These are phyloP conservation scores for Xiphophorus maculatus DNA, from an alignment of 2,113 vertebrate species.

Conservation along the genomic window DNA sequence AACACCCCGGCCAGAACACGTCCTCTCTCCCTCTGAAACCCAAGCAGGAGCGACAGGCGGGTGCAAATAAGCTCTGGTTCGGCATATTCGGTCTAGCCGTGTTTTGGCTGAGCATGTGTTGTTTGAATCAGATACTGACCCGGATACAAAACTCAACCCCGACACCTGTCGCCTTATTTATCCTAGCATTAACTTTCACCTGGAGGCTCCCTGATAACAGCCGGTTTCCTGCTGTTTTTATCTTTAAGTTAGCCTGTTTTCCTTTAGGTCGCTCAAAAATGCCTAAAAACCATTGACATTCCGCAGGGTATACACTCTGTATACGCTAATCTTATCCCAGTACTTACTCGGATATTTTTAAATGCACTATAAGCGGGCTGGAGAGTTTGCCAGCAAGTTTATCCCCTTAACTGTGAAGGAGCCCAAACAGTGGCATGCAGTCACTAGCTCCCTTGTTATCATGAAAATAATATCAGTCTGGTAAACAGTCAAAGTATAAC, in stretches of 20 bases:
- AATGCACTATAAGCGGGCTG: slow-evolving; percentile 62
- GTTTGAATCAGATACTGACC: slow-evolving; percentile 23
- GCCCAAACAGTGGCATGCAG: background rate
- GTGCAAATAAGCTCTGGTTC: background rate
- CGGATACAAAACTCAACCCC: slow-evolving; percentile 24
- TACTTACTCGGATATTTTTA: slow-evolving; percentile 65
- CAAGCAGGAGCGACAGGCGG: fast-evolving
- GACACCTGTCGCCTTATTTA: slow-evolving; percentile 50
- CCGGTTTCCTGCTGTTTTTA: background rate
- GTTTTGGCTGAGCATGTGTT: background rate
- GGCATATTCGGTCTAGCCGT: fast-evolving
- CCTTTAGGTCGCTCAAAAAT: background rate
- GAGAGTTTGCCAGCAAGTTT: slow-evolving; percentile 26
- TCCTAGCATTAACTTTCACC: slow-evolving; percentile 42
- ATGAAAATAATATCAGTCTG: background rate
- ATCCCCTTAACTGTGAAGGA: background rate
- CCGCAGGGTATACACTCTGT: background rate
- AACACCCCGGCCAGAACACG: background rate
- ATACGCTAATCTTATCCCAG: slow-evolving; percentile 37
- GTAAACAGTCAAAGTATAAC: background rate
- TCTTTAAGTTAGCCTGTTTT: background rate
- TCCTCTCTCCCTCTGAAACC: background rate
- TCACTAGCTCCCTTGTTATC: background rate
- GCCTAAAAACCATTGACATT: background rate
- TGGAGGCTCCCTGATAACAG: slow-evolving; percentile 17